Conservation (phyloP, 2,113 vertebrate genomes). For the Romanogobio albipinnatus region DNA sequence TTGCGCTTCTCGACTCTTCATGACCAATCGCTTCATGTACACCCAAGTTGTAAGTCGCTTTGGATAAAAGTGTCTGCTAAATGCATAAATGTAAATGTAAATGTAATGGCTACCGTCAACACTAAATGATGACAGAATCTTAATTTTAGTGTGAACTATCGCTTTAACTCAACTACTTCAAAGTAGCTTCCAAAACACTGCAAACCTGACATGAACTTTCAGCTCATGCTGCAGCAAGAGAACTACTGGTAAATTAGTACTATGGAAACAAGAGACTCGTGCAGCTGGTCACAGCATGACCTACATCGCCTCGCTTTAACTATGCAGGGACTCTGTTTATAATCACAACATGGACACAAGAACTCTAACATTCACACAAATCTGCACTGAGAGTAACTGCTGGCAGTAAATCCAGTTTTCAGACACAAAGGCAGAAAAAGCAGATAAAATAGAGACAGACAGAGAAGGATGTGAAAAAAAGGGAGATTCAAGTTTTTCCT, state of each 20-base stretch:
- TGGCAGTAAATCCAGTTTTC: neutral
- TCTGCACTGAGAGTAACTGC: neutral
- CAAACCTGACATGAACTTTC: neutral
- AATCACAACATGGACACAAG: neutral
- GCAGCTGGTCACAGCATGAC: slow-evolving; percentile 4
- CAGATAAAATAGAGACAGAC: neutral
- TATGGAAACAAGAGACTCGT: slow-evolving; percentile 4
- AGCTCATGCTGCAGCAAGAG: neutral
- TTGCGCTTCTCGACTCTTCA: no score
- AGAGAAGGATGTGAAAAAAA: neutral
- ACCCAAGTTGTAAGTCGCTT: no score
- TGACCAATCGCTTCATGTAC: no score
- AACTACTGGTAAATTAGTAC: neutral
- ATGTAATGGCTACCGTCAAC: no score
- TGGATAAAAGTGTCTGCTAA: no score
- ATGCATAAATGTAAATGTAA: no score
- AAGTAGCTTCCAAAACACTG: neutral
- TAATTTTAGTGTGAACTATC: no score
- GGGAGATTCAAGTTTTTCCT: neutral
- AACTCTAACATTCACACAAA: neutral
- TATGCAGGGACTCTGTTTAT: slow-evolving; percentile 12
- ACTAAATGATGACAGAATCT: no score
- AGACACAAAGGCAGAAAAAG: neutral
- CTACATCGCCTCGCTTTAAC: slow-evolving; percentile 1
- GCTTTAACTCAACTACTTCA: neutral